Base-by-base conservation (phyloP, 64 coral and sea anemone genomes). In the Pocillopora damicornis region DNA sequence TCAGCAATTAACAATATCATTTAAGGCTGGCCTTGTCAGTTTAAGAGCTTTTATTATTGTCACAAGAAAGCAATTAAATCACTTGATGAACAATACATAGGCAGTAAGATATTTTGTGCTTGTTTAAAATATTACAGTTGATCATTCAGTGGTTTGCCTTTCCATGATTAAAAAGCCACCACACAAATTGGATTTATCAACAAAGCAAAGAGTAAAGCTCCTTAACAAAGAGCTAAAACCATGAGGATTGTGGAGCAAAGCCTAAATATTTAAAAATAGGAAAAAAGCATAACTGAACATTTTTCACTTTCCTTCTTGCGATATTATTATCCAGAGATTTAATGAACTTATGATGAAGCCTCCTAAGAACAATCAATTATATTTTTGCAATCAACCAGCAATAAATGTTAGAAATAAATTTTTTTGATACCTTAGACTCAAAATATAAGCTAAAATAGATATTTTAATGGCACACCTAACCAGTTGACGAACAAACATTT, bases 41-140 rank as follows among this genome's bases (percentile, higher is more conserved):
- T 20, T 25, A 85, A 71, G 26, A 38, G 20, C 11, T 68, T 72
- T 68, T 73, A 26, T 51, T 72, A 69, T 38, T 25, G 72, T 85
- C 65, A 30, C 22, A 73, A 42, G 38, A 42, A 56, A 23, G 81
- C 26, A 71, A 71, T 85, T 58, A 85, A 20, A 20, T 72, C 64
- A 85, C 81, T 85, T 68, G 3, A 18, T 15, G 36, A 37, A 85
- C 81, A 85, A 85, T 85, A 85, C 23, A 71, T 10, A 13, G 45
- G 9, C 81, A 85, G 18, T 13, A 85, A 56, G 37, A 68, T 85
- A 63, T 35, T 85, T 72, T 51, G 72, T 58, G 18, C 65, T 85
- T 68, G 20, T 73, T 1, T 3, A 15, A 81, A 81, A 8, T 63
- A 9, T 63, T 72, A 72, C 59, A 15, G 26, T 79, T 4, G n/a